Percentiles rank a stretch among this genome's conserved stretches.
Evolutionary conservation across 2,888 invertebrate species (phyloP).

Genomic region (Drosophila aldrichi): DNA sequence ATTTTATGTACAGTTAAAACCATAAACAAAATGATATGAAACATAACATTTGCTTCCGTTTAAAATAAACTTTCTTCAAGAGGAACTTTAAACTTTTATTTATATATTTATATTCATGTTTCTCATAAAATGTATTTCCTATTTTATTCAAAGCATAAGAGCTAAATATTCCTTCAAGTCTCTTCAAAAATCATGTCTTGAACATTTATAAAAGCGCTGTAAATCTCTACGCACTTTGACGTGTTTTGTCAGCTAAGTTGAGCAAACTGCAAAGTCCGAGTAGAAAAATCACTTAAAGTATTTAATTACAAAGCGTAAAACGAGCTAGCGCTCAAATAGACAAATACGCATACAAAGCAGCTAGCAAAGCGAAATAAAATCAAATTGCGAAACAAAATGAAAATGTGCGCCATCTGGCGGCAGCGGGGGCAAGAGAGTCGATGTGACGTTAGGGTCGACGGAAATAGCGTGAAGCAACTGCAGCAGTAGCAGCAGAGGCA

Average conservation of each 20-base stretch:
- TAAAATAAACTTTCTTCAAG: background rate
- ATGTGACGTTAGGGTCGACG: slow-evolving; percentile 13
- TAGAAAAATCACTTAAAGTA: slow-evolving; percentile 72
- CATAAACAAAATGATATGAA: background rate
- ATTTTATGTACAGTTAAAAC: background rate
- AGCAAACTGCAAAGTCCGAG: slow-evolving; percentile 39
- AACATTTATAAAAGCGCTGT: slow-evolving; percentile 16
- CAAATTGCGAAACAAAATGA: slow-evolving; percentile 64
- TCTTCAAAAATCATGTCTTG: background rate
- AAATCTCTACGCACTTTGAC: slow-evolving; percentile 38
- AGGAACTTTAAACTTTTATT: background rate
- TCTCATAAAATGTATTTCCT: background rate
- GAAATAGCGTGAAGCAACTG: slow-evolving; percentile 49
- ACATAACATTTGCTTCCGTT: background rate
- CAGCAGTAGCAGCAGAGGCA: slow-evolving; percentile 11
- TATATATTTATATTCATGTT: background rate
- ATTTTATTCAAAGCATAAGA: background rate
- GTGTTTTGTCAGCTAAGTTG: slow-evolving; percentile 55
- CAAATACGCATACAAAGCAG: slow-evolving; percentile 37
- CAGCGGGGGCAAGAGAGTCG: slow-evolving; percentile 9
- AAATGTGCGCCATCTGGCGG: slow-evolving; percentile 45
- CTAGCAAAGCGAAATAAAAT: slow-evolving; percentile 57
- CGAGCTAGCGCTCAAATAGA: slow-evolving; percentile 23
- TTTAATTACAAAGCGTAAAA: slow-evolving; percentile 71
- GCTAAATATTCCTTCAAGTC: background rate